A percentile compares a stretch with the other conserved stretches of the same genome.
These are phyloP conservation scores for Apocheima hispidaria DNA, from an alignment of 2,888 invertebrate genomes.

Conservation along the genomic window DNA sequence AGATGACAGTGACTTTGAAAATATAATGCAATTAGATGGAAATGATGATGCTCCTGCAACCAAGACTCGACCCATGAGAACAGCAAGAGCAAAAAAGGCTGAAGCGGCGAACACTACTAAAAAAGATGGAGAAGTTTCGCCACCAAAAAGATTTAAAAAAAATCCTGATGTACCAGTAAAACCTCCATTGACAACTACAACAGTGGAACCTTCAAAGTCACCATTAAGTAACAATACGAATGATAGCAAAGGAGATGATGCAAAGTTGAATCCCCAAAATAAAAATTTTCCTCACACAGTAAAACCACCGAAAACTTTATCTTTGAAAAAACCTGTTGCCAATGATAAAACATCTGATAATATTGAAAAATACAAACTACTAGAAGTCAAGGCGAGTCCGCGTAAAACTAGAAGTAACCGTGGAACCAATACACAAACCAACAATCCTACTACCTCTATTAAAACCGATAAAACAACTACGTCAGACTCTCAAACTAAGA, in stretches of 20 bases:
- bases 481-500: slow-evolving; percentile 19
- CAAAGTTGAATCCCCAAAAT: slow-evolving; percentile 10
- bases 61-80: slow-evolving; percentile 58
- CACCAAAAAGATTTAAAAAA: slow-evolving; percentile 67
- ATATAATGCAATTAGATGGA: slow-evolving; percentile 72
- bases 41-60: slow-evolving; percentile 60
- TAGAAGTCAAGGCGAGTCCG: slow-evolving; percentile 19
- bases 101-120: slow-evolving; percentile 41
- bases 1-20: slow-evolving; percentile 47
- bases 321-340: slow-evolving; percentile 21
- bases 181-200: slow-evolving; percentile 7
- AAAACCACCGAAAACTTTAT: slow-evolving; percentile 29
- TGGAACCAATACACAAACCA: background rate
- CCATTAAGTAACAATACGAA: slow-evolving; percentile 4
- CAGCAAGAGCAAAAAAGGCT: slow-evolving; percentile 50
- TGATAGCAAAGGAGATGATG: slow-evolving; percentile 32
- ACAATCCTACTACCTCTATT: background rate
- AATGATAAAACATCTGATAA: slow-evolving; percentile 9
- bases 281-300: slow-evolving; percentile 3
- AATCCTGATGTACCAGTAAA: slow-evolving; percentile 4
- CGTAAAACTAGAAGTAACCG: slow-evolving; percentile 42
- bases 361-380: slow-evolving; percentile 11
- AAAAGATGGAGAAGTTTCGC: slow-evolving; percentile 62
- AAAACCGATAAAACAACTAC: slow-evolving; percentile 25
- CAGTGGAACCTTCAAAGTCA: slow-evolving; percentile 12